phyloP scores from a whole-genome alignment of 2,797 vertebrate genomes.

The Selene dorsalis region DNA sequence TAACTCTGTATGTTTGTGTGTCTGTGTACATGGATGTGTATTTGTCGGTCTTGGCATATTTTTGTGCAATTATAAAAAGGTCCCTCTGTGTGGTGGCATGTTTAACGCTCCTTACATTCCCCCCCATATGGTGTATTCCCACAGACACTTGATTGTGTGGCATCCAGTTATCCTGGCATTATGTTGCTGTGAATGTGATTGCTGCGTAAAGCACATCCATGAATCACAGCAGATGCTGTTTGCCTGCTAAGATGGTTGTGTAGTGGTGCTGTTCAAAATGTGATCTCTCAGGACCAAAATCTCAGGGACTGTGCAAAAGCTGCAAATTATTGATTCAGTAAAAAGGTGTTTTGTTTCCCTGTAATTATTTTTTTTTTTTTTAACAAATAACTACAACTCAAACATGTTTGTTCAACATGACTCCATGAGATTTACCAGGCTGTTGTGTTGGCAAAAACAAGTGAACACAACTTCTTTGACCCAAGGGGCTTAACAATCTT shows the following conservation, averaged over 20 bases:
- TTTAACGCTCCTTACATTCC: slow-evolving; percentile 39
- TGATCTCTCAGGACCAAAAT: slow-evolving; percentile 38
- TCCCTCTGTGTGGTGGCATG: slow-evolving; percentile 34
- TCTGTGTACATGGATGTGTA: background rate
- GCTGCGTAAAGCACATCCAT: slow-evolving; percentile 12
- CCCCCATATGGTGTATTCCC: slow-evolving; percentile 52
- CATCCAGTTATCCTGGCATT: slow-evolving; percentile 27
- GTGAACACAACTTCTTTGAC: too few species aligned
- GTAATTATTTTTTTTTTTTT: background rate
- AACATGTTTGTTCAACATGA: slow-evolving; percentile 1
- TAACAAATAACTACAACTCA: background rate
- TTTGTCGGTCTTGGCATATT: slow-evolving; percentile 26
- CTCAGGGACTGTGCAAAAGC: slow-evolving; percentile 18
- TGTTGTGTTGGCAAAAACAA: slow-evolving; percentile 1
- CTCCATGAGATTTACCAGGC: background rate
- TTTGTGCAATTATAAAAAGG: slow-evolving; percentile 27
- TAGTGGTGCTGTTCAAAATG: slow-evolving; percentile 46
- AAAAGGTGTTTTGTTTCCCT: slow-evolving; percentile 41
- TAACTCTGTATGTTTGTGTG: slow-evolving; percentile 7
- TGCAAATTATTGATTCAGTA: background rate
- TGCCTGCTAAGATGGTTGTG: slow-evolving; percentile 47
- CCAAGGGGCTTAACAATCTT: background rate
- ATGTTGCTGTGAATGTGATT: slow-evolving; percentile 30
- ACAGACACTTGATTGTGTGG: slow-evolving; percentile 48
- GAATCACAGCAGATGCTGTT: slow-evolving; percentile 64